phyloP scores from a whole-genome alignment of 2,888 invertebrate species.

The Ectemnius continuus region DNA sequence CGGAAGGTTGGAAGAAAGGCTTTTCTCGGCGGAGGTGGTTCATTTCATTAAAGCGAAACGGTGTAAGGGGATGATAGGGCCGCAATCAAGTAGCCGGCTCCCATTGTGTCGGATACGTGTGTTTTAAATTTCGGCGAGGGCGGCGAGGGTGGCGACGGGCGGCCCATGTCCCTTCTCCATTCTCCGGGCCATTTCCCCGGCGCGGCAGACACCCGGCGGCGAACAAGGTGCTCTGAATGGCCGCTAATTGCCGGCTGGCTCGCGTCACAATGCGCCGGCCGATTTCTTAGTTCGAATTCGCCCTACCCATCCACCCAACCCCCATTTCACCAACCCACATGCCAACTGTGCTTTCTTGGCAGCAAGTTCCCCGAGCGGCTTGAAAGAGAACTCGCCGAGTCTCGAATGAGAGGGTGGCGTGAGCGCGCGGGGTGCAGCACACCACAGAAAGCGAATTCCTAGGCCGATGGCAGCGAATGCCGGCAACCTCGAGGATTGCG shows the following conservation, averaged over 20 bases:
- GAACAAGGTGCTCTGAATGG: constrained; percentile 54
- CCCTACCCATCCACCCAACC: constrained; percentile 38
- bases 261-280: constrained; percentile 62
- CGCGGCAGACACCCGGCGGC: constrained; percentile 45
- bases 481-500: too few species aligned
- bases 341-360: constrained; percentile 53
- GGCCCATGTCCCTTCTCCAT: constrained; percentile 26
- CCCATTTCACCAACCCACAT: constrained; percentile 21
- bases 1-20: neutral
- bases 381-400: constrained; percentile 24
- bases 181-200: constrained; percentile 41
- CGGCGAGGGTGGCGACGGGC: neutral
- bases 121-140: constrained; percentile 51
- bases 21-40: neutral
- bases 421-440: neutral
- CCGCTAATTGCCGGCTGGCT: constrained; percentile 63
- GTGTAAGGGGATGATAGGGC: neutral
- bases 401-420: neutral
- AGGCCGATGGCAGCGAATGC: too few species aligned
- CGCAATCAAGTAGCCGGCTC: constrained; percentile 6
- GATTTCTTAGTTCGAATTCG: constrained; percentile 52
- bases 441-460: constrained; percentile 14
- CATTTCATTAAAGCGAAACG: neutral
- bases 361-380: constrained; percentile 36
- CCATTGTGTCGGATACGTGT: constrained; percentile 50